These are phyloP conservation scores for Bursaphelenchus mucronatus DNA, from an alignment of 1,140 invertebrate species.

Conservation along the genomic window DNA sequence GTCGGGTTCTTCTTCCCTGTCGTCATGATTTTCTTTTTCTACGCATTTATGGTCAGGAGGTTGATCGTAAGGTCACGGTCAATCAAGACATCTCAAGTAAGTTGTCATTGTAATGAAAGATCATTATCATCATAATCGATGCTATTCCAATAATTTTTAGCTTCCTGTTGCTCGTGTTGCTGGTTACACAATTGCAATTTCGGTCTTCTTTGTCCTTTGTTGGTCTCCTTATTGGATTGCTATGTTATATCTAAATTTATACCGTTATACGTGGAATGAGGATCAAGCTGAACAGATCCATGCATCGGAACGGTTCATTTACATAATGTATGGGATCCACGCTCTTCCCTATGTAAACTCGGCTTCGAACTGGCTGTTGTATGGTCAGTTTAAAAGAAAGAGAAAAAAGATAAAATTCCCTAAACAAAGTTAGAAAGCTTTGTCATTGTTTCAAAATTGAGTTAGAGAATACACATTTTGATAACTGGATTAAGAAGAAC, in stretches of 20 bases:
- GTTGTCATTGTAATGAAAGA: neutral
- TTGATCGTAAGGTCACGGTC: constrained; percentile 41
- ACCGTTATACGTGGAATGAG: constrained; percentile 24
- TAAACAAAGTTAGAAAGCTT: neutral
- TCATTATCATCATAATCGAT: no score
- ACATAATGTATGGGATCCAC: constrained; percentile 58
- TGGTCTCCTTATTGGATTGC: constrained; percentile 50
- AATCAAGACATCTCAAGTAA: constrained; percentile 34
- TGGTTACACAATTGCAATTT: constrained; percentile 58
- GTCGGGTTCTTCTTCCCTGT: constrained; percentile 53
- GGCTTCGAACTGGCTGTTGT: constrained; percentile 55
- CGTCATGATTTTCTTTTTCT: constrained; percentile 54
- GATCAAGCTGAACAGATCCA: constrained; percentile 22
- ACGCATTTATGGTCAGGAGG: constrained; percentile 49
- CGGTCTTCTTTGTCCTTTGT: constrained; percentile 55
- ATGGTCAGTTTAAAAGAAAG: constrained; percentile 36
- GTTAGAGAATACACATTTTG: no score
- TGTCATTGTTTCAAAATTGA: neutral
- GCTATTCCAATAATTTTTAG: constrained; percentile 21
- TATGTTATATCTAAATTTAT: constrained; percentile 40
- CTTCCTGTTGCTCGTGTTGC: constrained; percentile 54
- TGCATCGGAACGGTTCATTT: constrained; percentile 30
- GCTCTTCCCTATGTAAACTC: constrained; percentile 59
- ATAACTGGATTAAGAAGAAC: no score
- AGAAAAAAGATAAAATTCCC: constrained; percentile 1